Evolutionary conservation across 2,888 invertebrate genomes (phyloP).

Genomic region (Tillus elongatus): DNA sequence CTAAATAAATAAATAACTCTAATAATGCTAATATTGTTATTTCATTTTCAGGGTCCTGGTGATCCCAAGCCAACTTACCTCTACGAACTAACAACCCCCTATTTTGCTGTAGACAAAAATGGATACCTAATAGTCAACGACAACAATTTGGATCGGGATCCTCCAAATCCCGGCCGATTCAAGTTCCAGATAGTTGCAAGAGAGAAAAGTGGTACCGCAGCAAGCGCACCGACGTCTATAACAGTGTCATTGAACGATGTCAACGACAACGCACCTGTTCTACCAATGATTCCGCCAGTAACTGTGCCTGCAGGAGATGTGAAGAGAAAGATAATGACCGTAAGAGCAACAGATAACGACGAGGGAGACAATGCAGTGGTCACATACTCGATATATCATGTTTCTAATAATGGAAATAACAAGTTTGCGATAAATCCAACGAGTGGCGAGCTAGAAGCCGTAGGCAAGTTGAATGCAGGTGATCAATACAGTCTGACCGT

Average conservation of each 20-base stretch:
- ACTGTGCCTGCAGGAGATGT: slow-evolving; percentile 53
- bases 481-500: slow-evolving; percentile 85
- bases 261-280: slow-evolving; percentile 77
- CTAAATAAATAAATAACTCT: no score
- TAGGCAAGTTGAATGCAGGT: slow-evolving; percentile 73
- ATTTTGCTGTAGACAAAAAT: slow-evolving; percentile 66
- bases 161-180: slow-evolving; percentile 74
- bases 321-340: slow-evolving; percentile 32
- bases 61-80: slow-evolving; percentile 72
- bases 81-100: slow-evolving; percentile 76
- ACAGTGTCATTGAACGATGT: slow-evolving; percentile 70
- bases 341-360: slow-evolving; percentile 77
- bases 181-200: slow-evolving; percentile 83
- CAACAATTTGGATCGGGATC: slow-evolving; percentile 76
- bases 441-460: slow-evolving; percentile 65
- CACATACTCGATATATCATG: slow-evolving; percentile 78
- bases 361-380: slow-evolving; percentile 75
- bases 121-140: slow-evolving; percentile 71
- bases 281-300: slow-evolving; percentile 73
- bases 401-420: slow-evolving; percentile 80
- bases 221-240: slow-evolving; percentile 73
- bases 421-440: slow-evolving; percentile 76
- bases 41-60: slow-evolving; percentile 67
- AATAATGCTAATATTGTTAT: no score
- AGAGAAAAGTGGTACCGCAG: slow-evolving; percentile 67